Conservation (phyloP, 1,140 invertebrate genomes). For the Lordiphosa stackelbergi region DNA sequence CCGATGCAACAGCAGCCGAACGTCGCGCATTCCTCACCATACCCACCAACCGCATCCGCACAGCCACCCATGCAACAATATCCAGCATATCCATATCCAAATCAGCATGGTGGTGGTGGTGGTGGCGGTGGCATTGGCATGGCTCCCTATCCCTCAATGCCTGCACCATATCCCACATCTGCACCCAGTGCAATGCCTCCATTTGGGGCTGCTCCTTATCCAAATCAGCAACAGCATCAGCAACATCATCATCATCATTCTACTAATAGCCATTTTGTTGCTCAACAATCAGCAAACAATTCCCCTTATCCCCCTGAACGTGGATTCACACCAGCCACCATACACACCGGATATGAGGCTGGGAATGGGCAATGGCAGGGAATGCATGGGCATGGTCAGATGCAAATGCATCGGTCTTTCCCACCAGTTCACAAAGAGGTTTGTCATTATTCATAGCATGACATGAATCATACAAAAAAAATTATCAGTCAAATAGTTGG, state of each 20-base stretch:
- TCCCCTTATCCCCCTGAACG: constrained; percentile 36
- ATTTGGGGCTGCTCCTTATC: constrained; percentile 4
- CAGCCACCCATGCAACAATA: constrained; percentile 18
- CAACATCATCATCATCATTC: constrained; percentile 10
- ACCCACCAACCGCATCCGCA: constrained; percentile 29
- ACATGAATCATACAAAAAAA: constrained; percentile 1
- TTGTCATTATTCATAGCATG: constrained; percentile 32
- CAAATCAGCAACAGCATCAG: constrained; percentile 18
- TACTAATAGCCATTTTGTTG: constrained; percentile 6
- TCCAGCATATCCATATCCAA: constrained; percentile 24
- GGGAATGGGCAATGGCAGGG: constrained; percentile 20
- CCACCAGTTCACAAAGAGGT: constrained; percentile 58
- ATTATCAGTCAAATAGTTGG: too few species aligned
- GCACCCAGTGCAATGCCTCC: too few species aligned
- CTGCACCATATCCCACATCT: constrained; percentile 27
- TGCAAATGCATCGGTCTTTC: constrained; percentile 49
- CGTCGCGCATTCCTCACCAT: constrained; percentile 21
- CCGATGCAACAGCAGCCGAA: constrained; percentile 51
- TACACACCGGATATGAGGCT: constrained; percentile 24
- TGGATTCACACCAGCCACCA: constrained; percentile 50
- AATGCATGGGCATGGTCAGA: constrained; percentile 38
- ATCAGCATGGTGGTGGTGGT: constrained; percentile 9
- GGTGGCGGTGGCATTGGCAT: too few species aligned
- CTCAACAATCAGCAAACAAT: constrained; percentile 29
- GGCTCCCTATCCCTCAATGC: constrained; percentile 26